Base-by-base conservation (phyloP, 23 tunicate genomes). In the Halocynthia aurantium region DNA sequence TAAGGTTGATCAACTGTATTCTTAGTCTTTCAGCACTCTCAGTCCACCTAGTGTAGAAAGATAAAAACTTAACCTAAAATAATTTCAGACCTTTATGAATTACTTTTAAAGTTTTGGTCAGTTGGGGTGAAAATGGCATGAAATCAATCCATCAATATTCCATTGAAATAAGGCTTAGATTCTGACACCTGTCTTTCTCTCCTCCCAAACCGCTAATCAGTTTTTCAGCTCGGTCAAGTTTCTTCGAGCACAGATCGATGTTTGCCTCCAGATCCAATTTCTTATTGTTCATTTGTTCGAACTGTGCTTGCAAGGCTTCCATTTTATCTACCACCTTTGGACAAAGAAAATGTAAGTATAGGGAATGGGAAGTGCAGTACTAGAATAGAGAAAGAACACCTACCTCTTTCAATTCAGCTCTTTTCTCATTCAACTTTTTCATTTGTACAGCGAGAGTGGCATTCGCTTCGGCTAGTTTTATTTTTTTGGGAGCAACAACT, bases 401-500 rank as follows among this genome's bases (percentile, higher is more conserved):
- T 7, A 91, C 97, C 94, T 88, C 94, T 81, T 93, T 87, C 70
- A 93, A 62, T 77, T 93, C 94, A 12, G 94, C 94, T 64, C 93
- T 62, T 56, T 93, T 93, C 50, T 80, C 93, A 54, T 93, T 93
- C 69, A 93, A 73, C 67, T 78, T 87, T 63, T 76, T 78, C 94
- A 87, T 93, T 57, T 93, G 93, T 7, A 81, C 85, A 10, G 88
- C 80, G 67, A 87, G 69, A 50, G 88, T 89, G 7, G 85, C 85
- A 69, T 93, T 89, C 10, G 98, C 98, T 54, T 76, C 88, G 40
- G 93, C 93, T 6, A 93, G 93, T 58, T 86, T 86, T 57, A 93
- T 93, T 73, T 93, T 86, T 75, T 93, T 93, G 10, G 98, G 98
- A 55, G 98, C 98, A 8, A 93, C 98, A 53, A 93, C 98, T 67